Evolutionary conservation across 1,140 invertebrate species (phyloP).

Genomic region (Drosophila paulistorum): DNA sequence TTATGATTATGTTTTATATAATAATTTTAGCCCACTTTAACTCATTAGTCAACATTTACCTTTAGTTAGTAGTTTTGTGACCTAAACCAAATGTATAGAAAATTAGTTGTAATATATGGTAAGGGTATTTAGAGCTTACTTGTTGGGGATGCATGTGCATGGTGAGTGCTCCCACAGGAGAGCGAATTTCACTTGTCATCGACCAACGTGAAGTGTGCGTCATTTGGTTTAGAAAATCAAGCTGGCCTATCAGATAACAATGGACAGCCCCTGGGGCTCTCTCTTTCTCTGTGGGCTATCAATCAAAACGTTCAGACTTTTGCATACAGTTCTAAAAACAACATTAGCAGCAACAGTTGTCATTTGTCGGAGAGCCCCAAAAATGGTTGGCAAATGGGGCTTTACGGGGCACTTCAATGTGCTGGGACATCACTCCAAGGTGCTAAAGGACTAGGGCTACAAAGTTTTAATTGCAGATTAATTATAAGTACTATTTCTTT

Average conservation of each 20-base stretch:
- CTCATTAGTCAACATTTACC: not conserved
- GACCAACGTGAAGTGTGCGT: conserved; percentile 33
- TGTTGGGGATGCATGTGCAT: conserved; percentile 20
- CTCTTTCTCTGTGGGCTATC: conserved; percentile 22
- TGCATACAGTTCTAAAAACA: not conserved
- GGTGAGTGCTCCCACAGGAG: not conserved
- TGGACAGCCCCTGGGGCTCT: conserved; percentile 3
- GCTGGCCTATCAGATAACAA: conserved; percentile 28
- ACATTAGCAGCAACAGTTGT: conserved; percentile 33
- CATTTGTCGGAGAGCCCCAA: conserved; percentile 31
- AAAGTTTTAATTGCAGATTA: not conserved
- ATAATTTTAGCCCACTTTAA: too few species aligned
- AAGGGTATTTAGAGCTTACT: conserved; percentile 1
- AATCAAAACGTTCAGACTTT: conserved; percentile 28
- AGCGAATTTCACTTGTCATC: conserved; percentile 27
- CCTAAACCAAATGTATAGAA: too few species aligned
- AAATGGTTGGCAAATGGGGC: conserved; percentile 51
- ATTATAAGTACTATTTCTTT: not conserved
- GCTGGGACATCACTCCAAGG: conserved; percentile 43
- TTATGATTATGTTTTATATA: too few species aligned
- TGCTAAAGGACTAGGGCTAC: not conserved
- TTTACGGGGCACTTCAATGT: conserved; percentile 47
- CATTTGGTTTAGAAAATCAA: conserved; percentile 39
- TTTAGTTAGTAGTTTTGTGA: too few species aligned
- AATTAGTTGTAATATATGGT: not conserved